Base-by-base conservation (phyloP, 2,113 vertebrate species). In the Myotis lucifugus region DNA sequence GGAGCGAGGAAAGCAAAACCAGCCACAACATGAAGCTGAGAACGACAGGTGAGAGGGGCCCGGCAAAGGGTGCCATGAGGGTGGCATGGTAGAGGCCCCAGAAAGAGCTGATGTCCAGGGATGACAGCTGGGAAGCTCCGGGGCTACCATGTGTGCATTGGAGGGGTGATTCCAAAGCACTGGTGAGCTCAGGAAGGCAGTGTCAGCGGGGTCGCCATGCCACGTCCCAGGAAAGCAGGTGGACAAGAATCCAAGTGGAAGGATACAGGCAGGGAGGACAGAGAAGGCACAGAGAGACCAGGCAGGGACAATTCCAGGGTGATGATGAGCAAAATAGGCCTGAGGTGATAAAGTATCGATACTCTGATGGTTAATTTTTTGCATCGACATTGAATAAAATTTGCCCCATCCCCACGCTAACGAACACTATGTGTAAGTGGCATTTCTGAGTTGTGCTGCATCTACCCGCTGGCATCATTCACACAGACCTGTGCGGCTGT, bases 401-500 rank as follows among this genome's bases (percentile, higher is more conserved):
- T 34, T 17, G 19, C 34, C 64, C 48, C 64, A 32, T 0, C 11
- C 3, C 10, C 10, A 29, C 46, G 4, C 59, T 11, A 23, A 14
- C 17, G 5, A 3, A 61, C 6, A 3, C 8, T n/a, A 21, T 66
- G 59, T 77, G 15, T 79, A 23, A 59, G 29, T 11, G 40, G n/a
- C 25, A 83, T 56, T 73, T 8, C 10, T 23, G 27, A 37, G 8
- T 29, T 0, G 9, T 11, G 4, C n/a, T 27, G 46, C 37, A 12
- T 6, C 0, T 5, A 14, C 61, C 37, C 6, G 21, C 19, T 7
- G 29, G 13, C 9, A 25, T n/a, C 19, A 4, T 21, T 18, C 69
- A 18, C 40, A 8, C 7, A 19, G 8, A 29, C 6, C 23, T 1
- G 0, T 6, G 32, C 0, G 32, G 2, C 4, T 59, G 23, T 29